These are phyloP conservation scores for Anthopleura xanthogrammica DNA, from an alignment of 92 coral and sea anemone species.

Conservation along the genomic window DNA sequence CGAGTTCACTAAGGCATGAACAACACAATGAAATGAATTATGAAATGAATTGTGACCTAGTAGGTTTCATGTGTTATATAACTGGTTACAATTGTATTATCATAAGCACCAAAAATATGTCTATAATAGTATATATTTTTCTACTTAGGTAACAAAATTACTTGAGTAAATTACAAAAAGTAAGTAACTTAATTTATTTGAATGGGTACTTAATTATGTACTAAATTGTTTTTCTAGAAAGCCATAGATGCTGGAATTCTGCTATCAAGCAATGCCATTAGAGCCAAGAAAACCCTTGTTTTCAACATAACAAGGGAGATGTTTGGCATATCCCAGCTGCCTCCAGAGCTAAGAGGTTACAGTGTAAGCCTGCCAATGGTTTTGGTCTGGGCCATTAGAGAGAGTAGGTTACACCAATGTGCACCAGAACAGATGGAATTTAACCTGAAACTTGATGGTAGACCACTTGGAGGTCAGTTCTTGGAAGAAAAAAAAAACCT, in stretches of 20 bases:
- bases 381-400: slow-evolving; percentile 24
- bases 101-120: neutral
- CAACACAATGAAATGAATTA: no score
- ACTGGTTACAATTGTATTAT: no score
- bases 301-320: slow-evolving; percentile 7
- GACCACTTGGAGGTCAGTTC: slow-evolving; percentile 28
- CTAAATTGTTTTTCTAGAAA: slow-evolving; percentile 4
- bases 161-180: neutral
- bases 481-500: neutral
- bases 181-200: neutral
- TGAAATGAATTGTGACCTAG: no score
- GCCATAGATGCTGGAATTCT: slow-evolving; percentile 15
- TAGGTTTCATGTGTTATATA: no score
- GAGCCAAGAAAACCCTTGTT: neutral
- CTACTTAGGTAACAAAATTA: neutral
- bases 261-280: slow-evolving; percentile 9
- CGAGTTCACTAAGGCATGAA: no score
- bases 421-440: slow-evolving; percentile 9
- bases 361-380: slow-evolving; percentile 23
- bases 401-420: slow-evolving; percentile 24
- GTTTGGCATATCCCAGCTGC: slow-evolving; percentile 13
- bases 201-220: neutral
- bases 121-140: neutral
- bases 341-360: slow-evolving; percentile 13
- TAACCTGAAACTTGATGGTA: slow-evolving; percentile 27